Base-by-base conservation (phyloP, 2,888 invertebrate genomes). In the Cabera pusaria region DNA sequence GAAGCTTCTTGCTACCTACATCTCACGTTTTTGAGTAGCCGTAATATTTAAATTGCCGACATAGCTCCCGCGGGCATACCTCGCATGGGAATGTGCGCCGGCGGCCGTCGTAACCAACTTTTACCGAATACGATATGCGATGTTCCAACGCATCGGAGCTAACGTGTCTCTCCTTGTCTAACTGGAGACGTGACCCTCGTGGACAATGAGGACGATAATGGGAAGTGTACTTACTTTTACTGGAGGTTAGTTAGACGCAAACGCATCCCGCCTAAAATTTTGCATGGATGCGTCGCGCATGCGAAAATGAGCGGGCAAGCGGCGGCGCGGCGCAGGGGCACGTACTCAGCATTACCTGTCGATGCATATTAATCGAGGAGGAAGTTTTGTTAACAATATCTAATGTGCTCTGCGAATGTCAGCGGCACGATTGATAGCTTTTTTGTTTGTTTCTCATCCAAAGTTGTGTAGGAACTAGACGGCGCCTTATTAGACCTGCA, bases 311-410 rank as follows among this genome's bases (percentile, higher is more conserved):
- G 49, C 49, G 61, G 63, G 59, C 64, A 56, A 46, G 45, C 59
- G 59, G 59, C 56, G 71, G 64, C 14, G 14, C 75, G 72, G 67
- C 76, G 71, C 77, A 64, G 64, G 55, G 44, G 59, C 87, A 87
- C 87, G 86, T 87, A 64, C 77, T 55, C 71, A 64, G 78, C 72
- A 80, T 84, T 84, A 85, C 83, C 83, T 80, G 81, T 56, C 69
- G 85, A 86, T 86, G 87, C 85, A 88, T 88, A 88, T 85, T 83
- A 84, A 88, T 86, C 47, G 59, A 76, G 72, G 70, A 87, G 87
- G 87, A 88, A 88, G 87, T 86, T 86, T 88, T 87, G 87, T 86
- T 73, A 86, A 88, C 83, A 88, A 88, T 88, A 88, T 85, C 83
- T 87, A 88, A 87, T 87, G 86, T 82, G 79, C 81, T 78, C 78